phyloP scores from a whole-genome alignment of 2,888 invertebrate species.

The Noctua fimbriata region DNA sequence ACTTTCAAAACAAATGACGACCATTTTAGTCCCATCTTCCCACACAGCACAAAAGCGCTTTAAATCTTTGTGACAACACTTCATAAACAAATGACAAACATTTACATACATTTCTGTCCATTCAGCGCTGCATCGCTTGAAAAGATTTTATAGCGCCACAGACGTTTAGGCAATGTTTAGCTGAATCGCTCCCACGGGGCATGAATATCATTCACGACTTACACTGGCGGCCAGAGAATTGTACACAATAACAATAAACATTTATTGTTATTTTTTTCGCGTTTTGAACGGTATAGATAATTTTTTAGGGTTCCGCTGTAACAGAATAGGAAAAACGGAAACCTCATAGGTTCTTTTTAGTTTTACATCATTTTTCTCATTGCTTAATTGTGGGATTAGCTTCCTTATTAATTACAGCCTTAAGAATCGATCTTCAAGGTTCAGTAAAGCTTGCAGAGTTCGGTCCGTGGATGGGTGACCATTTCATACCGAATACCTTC shows the following conservation, averaged over 20 bases:
- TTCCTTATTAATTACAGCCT: not conserved
- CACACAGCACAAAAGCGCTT: slow-evolving; percentile 18
- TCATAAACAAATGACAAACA: slow-evolving; percentile 38
- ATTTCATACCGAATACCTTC: not conserved
- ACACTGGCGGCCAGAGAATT: slow-evolving; percentile 55
- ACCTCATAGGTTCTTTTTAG: not conserved
- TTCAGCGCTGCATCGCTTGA: slow-evolving; percentile 42
- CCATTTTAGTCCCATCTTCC: not conserved
- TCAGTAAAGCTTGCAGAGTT: not conserved
- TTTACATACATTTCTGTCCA: slow-evolving; percentile 41
- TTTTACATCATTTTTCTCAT: not conserved
- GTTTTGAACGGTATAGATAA: slow-evolving; percentile 55
- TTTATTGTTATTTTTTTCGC: slow-evolving; percentile 61
- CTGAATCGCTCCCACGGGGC: slow-evolving; percentile 57
- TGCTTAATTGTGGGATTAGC: not conserved
- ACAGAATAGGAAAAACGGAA: not conserved
- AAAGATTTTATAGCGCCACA: slow-evolving; percentile 60
- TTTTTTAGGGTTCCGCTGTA: slow-evolving; percentile 25
- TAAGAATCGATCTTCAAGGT: not conserved
- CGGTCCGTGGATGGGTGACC: not conserved
- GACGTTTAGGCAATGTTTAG: slow-evolving; percentile 68
- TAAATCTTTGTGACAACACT: slow-evolving; percentile 34
- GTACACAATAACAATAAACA: slow-evolving; percentile 63
- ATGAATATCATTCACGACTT: slow-evolving; percentile 62
- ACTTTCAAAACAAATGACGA: slow-evolving; percentile 29